Evolutionary conservation across 2,113 vertebrate genomes (phyloP).

Genomic region (Potamarius usumacintae): DNA sequence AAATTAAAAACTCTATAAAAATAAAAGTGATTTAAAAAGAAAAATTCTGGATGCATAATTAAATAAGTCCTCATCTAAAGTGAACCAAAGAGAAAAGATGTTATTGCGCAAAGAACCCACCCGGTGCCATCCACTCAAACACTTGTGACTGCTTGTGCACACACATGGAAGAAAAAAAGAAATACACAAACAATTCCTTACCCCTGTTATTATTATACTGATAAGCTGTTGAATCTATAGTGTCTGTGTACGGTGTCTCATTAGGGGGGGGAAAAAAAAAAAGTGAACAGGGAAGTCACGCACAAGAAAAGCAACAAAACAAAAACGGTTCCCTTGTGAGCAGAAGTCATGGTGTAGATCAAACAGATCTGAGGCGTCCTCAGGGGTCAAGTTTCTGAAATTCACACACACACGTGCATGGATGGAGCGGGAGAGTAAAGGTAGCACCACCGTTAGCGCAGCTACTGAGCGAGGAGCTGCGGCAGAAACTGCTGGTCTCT

Average conservation of each 20-base stretch:
- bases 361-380: constrained; percentile 44
- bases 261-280: constrained; percentile 64
- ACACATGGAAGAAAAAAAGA: constrained; percentile 21
- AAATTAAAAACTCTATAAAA: constrained; percentile 74
- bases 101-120: constrained; percentile 92
- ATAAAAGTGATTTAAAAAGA: constrained; percentile 73
- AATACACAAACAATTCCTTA: constrained; percentile 40
- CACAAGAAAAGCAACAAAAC: constrained; percentile 19
- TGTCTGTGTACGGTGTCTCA: constrained; percentile 61
- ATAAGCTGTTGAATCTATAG: constrained; percentile 59
- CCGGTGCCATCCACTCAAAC: not conserved
- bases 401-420: constrained; percentile 14
- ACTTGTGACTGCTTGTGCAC: constrained; percentile 26
- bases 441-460: constrained; percentile 68
- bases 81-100: constrained; percentile 56
- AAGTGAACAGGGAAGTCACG: not conserved
- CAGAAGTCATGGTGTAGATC: constrained; percentile 71
- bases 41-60: constrained; percentile 76
- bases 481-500: constrained; percentile 70
- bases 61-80: constrained; percentile 76
- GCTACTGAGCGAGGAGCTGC: constrained; percentile 52
- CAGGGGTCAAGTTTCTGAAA: not conserved
- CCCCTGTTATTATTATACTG: constrained; percentile 42
- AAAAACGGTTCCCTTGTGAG: constrained; percentile 63
- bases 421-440: constrained; percentile 69